Evolutionary conservation across 2,888 invertebrate species (phyloP), one percentile per base, ranked within the genome.

Genomic region (Deroplatys truncata): DNA sequence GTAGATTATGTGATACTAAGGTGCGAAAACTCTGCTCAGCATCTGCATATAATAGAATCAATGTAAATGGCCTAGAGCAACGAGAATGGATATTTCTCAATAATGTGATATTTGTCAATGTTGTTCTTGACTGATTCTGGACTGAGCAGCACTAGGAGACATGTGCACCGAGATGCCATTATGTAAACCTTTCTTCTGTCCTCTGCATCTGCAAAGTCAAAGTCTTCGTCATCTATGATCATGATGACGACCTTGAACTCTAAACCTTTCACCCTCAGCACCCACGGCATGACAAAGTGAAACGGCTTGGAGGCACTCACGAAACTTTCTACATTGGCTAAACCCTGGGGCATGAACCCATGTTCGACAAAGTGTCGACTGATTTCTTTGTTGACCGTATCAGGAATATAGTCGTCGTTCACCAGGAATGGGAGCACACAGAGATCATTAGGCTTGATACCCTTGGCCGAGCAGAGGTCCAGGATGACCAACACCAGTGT

Each of bases 231-330:
- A 90, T 93, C 93, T 28, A 93, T 92, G 9, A 92, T 92, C 90
- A 93, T 92, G 9, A 93, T 91, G 4, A 93, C 93, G 3, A 93
- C 93, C 90, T 93, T 93, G 91, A 93, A 93, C 89, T 93, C 93
- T 89, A 93, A 91, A 1, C 93, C 93, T 91, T 93, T 93, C 15
- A 93, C 92, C 15, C 93, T 91, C 82, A 93, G 91, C 25, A 92
- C 92, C 93, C 93, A 93, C 10, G 93, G 92, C 56, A 93, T 91
- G 15, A 93, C 90, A 90, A 93, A 93, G 85, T 92, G 91, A 89
- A 92, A 92, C 9, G 92, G 91, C 88, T 92, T 92, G 72, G 91
- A 92, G 85, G 92, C 90, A 28, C 90, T 91, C 83, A 93, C 88
- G 88, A 92, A 93, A 28, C 92, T 91, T 90, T 93, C 93, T 16